phyloP scores from a whole-genome alignment of 2,888 invertebrate species.

The Phaedon cochleariae region DNA sequence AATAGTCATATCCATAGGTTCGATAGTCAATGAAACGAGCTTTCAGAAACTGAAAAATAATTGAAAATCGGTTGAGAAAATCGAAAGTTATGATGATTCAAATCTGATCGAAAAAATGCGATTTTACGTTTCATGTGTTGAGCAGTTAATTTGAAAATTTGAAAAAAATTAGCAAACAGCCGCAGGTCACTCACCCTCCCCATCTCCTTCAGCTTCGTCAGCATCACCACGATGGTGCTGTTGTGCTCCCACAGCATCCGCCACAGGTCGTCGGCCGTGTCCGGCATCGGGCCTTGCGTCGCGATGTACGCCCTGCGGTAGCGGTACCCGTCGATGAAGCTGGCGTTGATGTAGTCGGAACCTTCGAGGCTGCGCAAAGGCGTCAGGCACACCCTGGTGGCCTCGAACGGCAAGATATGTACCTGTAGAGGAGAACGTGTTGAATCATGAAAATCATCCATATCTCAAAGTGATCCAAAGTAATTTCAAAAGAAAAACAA shows the following conservation, averaged over 20 bases:
- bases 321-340: constrained; percentile 94
- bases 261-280: constrained; percentile 99
- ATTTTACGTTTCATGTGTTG: too few species aligned
- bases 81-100: too few species aligned
- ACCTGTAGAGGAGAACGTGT: not conserved
- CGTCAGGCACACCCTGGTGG: constrained; percentile 90
- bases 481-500: too few species aligned
- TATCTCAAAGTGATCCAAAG: too few species aligned
- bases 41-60: too few species aligned
- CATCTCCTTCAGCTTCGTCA: constrained; percentile 97
- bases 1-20: too few species aligned
- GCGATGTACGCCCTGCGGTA: constrained; percentile 96
- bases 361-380: constrained; percentile 91
- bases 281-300: constrained; percentile 96
- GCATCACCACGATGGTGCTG: constrained; percentile 98
- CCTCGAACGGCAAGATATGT: constrained; percentile 97
- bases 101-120: too few species aligned
- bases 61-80: too few species aligned
- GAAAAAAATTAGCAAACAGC: too few species aligned
- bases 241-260: constrained; percentile 99
- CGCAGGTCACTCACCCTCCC: constrained; percentile 77
- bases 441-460: too few species aligned
- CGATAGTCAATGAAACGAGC: too few species aligned
- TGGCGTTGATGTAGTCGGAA: constrained; percentile 98
- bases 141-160: too few species aligned